Percentiles rank a stretch among this genome's conserved stretches.
These are phyloP conservation scores for Mesitornis unicolor DNA, from an alignment of 2,113 vertebrate genomes.

Conservation along the genomic window DNA sequence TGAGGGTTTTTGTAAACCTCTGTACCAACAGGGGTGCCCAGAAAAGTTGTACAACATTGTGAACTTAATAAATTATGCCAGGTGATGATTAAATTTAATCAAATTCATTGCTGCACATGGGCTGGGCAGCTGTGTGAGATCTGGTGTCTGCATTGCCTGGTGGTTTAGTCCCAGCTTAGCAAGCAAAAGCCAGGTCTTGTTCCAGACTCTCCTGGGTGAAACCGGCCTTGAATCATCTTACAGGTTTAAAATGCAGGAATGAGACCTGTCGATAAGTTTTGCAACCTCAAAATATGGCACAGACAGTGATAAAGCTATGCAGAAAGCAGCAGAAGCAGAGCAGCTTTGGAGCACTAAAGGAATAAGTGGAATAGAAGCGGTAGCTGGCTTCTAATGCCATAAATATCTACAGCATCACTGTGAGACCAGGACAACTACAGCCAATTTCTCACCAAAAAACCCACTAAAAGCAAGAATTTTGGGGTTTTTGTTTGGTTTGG, in stretches of 20 bases:
- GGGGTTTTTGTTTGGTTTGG: too few species aligned
- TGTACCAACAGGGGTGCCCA: neutral
- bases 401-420: neutral
- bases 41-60: neutral
- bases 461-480: neutral
- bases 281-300: neutral
- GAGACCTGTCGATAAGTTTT: neutral
- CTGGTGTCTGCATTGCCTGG: rapidly evolving
- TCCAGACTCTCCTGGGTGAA: neutral
- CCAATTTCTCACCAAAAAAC: neutral
- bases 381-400: neutral
- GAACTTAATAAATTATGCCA: neutral
- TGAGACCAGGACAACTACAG: neutral
- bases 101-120: neutral
- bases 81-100: neutral
- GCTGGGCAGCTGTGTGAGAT: neutral
- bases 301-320: neutral
- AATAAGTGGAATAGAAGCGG: neutral
- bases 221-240: neutral
- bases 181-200: neutral
- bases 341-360: neutral
- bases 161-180: neutral
- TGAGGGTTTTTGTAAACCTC: neutral
- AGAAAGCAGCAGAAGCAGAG: neutral
- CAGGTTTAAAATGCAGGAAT: neutral